A percentile compares a stretch with the other conserved stretches of the same genome.
These are phyloP conservation scores for Romanogobio albipinnatus DNA, from an alignment of 2,113 vertebrate species.

Conservation along the genomic window DNA sequence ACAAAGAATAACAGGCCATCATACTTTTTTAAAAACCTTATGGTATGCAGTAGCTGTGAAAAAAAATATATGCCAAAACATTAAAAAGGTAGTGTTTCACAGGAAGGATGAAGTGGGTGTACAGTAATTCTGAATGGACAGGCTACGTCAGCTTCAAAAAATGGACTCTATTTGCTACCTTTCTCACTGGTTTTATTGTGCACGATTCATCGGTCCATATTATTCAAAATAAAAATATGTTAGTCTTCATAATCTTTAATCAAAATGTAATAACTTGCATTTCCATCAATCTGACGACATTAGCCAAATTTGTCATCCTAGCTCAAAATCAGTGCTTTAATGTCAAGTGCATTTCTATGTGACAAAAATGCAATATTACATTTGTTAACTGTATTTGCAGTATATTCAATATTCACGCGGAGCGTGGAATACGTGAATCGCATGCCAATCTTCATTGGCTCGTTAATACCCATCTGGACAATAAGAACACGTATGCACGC, in stretches of 20 bases:
- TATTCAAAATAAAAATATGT: not conserved
- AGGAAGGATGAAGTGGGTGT: conserved; percentile 27
- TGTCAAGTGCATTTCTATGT: too few species aligned
- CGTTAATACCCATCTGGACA: too few species aligned
- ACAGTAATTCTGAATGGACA: conserved; percentile 2
- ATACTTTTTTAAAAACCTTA: not conserved
- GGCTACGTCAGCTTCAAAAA: not conserved
- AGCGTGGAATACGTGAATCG: too few species aligned
- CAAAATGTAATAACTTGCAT: not conserved
- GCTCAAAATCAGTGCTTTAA: too few species aligned
- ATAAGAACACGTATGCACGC: too few species aligned
- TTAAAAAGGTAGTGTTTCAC: conserved; percentile 48
- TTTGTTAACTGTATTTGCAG: too few species aligned
- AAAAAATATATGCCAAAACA: conserved; percentile 57
- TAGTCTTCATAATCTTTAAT: conserved; percentile 3
- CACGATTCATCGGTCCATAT: not conserved
- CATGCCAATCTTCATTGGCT: too few species aligned
- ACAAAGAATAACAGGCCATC: conserved; percentile 42
- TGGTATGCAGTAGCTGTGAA: conserved; percentile 56
- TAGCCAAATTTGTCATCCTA: not conserved
- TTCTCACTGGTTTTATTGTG: not conserved
- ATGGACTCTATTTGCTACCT: not conserved
- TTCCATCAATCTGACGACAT: not conserved
- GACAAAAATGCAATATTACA: too few species aligned
- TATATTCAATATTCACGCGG: too few species aligned